Percentiles rank a stretch among this genome's conserved stretches.
phyloP scores from a whole-genome alignment of 2,797 vertebrate genomes.

The Hydrophis major region DNA sequence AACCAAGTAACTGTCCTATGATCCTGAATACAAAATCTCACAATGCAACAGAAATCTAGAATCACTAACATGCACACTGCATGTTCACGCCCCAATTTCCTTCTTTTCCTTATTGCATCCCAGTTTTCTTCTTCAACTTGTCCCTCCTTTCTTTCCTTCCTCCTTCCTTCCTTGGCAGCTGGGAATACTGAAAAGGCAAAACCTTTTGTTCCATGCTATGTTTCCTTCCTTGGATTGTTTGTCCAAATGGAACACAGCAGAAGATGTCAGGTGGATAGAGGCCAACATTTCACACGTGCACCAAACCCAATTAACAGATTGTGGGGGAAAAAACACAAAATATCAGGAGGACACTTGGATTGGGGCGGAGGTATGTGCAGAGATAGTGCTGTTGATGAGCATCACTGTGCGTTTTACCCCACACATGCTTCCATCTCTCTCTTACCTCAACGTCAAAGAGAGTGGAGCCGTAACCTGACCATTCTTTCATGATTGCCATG shows the following conservation, averaged over 20 bases:
- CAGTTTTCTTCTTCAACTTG: background rate
- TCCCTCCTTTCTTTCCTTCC: background rate
- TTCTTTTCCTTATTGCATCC: background rate
- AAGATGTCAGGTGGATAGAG: background rate
- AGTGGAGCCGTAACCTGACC: conserved; percentile 90
- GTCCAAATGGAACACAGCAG: background rate
- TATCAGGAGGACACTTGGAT: background rate
- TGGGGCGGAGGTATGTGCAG: background rate
- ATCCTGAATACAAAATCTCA: background rate
- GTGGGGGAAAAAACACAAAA: background rate
- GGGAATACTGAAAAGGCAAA: background rate
- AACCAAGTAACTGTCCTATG: background rate
- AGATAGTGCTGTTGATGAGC: background rate
- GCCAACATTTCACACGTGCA: background rate
- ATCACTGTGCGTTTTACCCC: background rate
- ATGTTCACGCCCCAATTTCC: background rate
- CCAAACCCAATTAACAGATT: background rate
- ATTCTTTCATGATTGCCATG: conserved; percentile 89
- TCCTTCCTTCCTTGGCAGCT: background rate
- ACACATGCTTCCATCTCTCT: background rate
- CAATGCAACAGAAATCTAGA: background rate
- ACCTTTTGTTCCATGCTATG: background rate
- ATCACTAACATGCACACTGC: background rate
- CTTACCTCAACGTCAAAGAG: conserved; percentile 91
- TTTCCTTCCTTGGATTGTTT: background rate